Percentiles rank a stretch among this genome's conserved stretches.
Evolutionary conservation across 2,797 vertebrate species (phyloP).

Genomic region (Chloroceryle inda): DNA sequence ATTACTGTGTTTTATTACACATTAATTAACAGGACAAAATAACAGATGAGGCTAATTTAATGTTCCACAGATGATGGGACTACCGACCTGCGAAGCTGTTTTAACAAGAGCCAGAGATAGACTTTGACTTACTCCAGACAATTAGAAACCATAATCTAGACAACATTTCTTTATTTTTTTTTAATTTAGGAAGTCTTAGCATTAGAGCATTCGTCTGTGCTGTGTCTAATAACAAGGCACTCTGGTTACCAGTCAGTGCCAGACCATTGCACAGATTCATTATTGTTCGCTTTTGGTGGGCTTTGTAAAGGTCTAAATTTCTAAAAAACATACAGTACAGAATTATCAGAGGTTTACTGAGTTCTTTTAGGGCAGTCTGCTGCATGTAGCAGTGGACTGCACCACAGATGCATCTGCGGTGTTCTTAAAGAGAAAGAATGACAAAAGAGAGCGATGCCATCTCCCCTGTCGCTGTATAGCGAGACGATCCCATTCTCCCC

Average conservation of each 20-base stretch:
- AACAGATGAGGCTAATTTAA: neutral
- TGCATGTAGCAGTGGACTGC: neutral
- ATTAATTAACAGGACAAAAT: neutral
- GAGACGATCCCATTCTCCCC: neutral
- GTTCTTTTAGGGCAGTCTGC: neutral
- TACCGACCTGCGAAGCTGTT: neutral
- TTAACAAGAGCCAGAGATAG: neutral
- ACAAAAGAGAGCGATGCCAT: neutral
- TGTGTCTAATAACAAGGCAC: neutral
- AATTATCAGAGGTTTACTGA: neutral
- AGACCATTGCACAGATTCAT: neutral
- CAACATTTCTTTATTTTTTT: neutral
- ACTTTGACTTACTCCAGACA: neutral
- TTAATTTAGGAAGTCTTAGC: neutral
- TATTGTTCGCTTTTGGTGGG: neutral
- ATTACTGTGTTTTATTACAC: neutral
- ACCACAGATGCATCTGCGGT: neutral
- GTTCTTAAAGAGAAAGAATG: neutral
- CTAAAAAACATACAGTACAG: fast-evolving
- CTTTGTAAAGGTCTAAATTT: neutral
- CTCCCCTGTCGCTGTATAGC: neutral
- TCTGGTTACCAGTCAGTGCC: neutral
- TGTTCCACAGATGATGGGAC: neutral
- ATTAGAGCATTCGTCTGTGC: neutral
- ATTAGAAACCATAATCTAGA: neutral